Conservation (phyloP, 2,113 vertebrate species). For the Pseudorhombus dupliciocellatus region DNA sequence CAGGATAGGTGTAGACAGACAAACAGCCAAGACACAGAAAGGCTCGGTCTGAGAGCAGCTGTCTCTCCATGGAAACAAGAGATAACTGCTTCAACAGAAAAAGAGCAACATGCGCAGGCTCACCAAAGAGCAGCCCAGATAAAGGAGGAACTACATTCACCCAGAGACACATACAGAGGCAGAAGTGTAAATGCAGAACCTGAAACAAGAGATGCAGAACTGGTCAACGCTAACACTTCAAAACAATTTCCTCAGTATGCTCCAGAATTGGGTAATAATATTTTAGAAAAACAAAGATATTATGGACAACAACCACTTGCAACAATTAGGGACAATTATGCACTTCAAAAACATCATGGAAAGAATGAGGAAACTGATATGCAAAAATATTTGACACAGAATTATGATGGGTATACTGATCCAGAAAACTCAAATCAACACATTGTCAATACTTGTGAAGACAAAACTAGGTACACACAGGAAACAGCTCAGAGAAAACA, state of each 20-base stretch:
- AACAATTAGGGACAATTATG: slow-evolving; percentile 30
- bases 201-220: slow-evolving; percentile 20
- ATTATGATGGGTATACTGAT: slow-evolving; percentile 34
- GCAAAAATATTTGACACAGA: slow-evolving; percentile 27
- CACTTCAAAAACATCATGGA: slow-evolving; percentile 24
- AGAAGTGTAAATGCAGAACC: slow-evolving; percentile 32
- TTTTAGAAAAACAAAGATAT: slow-evolving; percentile 17
- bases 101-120: slow-evolving; percentile 60
- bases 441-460: slow-evolving; percentile 5
- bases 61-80: slow-evolving; percentile 64
- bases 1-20: slow-evolving; percentile 57
- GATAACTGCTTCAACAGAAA: slow-evolving; percentile 57
- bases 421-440: slow-evolving; percentile 44
- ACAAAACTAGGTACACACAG: slow-evolving; percentile 20
- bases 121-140: slow-evolving; percentile 17
- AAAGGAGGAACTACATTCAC: slow-evolving; percentile 47
- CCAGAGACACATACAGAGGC: slow-evolving; percentile 32
- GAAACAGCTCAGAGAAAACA: slow-evolving; percentile 49
- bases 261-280: neutral
- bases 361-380: slow-evolving; percentile 27
- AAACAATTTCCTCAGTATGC: slow-evolving; percentile 29
- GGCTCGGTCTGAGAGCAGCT: slow-evolving; percentile 29
- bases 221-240: slow-evolving; percentile 28
- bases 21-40: slow-evolving; percentile 55
- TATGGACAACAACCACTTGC: slow-evolving; percentile 22